Percentiles rank a stretch among this genome's conserved stretches.
Conservation (phyloP, 2,113 vertebrate genomes). For the Trogon melanurus region DNA sequence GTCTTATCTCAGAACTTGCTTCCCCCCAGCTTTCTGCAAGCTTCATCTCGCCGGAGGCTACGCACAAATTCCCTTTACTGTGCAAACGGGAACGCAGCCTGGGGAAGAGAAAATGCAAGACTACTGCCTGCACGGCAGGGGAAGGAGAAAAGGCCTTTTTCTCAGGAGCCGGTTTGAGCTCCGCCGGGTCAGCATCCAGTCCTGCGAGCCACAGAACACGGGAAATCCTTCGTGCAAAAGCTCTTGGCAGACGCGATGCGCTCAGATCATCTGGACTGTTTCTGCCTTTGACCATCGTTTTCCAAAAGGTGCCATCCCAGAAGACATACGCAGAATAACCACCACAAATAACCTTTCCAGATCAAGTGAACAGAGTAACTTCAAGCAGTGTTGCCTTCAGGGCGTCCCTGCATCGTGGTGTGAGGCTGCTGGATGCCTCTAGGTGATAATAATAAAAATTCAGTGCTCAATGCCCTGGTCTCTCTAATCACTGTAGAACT, state of each 20-base stretch:
- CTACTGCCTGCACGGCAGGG: not conserved
- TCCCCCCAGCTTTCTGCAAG: not conserved
- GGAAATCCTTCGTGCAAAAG: not conserved
- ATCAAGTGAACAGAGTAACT: not conserved
- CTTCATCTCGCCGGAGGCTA: not conserved
- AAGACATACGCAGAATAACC: not conserved
- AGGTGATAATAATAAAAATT: not conserved
- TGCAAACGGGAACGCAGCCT: not conserved
- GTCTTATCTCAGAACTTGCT: not conserved
- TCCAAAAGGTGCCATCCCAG: not conserved
- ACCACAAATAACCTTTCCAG: not conserved
- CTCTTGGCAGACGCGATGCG: not conserved
- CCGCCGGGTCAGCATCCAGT: rapidly evolving
- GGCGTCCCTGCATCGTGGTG: rapidly evolving
- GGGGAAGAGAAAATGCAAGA: not conserved
- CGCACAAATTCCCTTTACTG: not conserved
- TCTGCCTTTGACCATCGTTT: not conserved
- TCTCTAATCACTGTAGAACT: not conserved
- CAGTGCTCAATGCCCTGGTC: not conserved
- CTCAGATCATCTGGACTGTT: not conserved
- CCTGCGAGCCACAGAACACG: not conserved
- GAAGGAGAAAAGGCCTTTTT: not conserved
- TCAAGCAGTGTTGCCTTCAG: not conserved
- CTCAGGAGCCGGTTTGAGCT: not conserved
- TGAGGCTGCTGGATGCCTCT: not conserved